These are phyloP conservation scores for Gymnarchus niloticus DNA, from an alignment of 2,113 vertebrate genomes.

Conservation along the genomic window DNA sequence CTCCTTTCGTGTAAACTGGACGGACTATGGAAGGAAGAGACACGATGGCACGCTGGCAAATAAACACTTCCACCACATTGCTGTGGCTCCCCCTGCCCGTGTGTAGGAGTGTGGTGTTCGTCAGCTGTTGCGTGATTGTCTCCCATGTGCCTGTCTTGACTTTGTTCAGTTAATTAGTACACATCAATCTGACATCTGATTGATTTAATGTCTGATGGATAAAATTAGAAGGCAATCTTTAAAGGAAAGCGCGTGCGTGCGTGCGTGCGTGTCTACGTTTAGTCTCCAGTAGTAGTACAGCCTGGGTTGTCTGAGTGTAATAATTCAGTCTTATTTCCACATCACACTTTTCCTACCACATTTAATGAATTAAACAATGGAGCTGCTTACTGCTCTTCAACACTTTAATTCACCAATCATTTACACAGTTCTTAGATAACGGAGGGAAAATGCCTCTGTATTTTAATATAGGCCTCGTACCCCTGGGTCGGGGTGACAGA, in stretches of 20 bases:
- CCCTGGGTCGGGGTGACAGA: background rate
- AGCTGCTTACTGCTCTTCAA: background rate
- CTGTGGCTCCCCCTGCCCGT: background rate
- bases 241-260: background rate
- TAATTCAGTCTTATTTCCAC: too few relatives aligned
- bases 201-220: constrained; percentile 12
- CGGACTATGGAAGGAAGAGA: background rate
- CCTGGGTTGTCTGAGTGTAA: too few relatives aligned
- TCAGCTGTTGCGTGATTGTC: too few relatives aligned
- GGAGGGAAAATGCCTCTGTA: background rate
- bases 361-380: too few relatives aligned
- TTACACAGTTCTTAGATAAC: background rate
- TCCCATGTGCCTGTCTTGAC: background rate
- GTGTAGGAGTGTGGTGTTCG: background rate
- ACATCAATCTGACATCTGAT: background rate
- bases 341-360: too few relatives aligned
- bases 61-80: too few relatives aligned
- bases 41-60: too few relatives aligned
- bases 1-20: background rate
- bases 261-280: background rate
- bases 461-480: background rate
- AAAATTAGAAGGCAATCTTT: too few relatives aligned
- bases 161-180: background rate
- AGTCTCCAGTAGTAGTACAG: too few relatives aligned
- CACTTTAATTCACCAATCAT: background rate